phyloP scores from a whole-genome alignment of 2,113 vertebrate genomes.

The Pithys albifrons region DNA sequence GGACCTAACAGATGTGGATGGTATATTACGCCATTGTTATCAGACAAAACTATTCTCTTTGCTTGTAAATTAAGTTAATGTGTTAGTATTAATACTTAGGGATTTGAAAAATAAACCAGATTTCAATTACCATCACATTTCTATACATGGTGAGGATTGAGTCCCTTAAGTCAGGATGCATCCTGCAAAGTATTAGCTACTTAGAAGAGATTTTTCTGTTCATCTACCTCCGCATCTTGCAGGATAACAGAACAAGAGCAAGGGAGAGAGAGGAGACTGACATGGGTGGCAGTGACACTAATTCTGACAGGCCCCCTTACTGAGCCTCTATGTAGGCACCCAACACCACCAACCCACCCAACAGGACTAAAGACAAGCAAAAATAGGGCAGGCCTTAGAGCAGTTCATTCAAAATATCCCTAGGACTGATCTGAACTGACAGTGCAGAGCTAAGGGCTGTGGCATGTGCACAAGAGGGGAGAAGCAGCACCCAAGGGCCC shows the following conservation, averaged over 20 bases:
- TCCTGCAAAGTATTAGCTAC: not conserved
- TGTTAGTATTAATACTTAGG: not conserved
- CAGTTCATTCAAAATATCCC: not conserved
- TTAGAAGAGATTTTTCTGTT: not conserved
- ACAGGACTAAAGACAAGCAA: not conserved
- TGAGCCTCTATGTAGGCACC: not conserved
- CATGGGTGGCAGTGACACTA: not conserved
- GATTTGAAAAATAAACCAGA: conserved; percentile 37
- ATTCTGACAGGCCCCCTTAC: not conserved
- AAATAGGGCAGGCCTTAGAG: not conserved
- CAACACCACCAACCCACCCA: not conserved
- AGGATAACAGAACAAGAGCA: not conserved
- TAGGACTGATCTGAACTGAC: not conserved
- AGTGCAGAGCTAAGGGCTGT: not conserved
- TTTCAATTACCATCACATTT: conserved; percentile 11
- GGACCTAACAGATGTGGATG: conserved; percentile 1
- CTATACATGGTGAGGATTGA: not conserved
- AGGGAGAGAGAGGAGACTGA: not conserved
- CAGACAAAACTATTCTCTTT: conserved; percentile 10
- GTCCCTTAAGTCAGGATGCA: not conserved
- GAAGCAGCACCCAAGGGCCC: not conserved
- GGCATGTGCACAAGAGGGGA: not conserved
- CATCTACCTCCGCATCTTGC: not conserved
- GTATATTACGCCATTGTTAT: not conserved
- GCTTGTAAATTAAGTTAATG: conserved; percentile 26